Conservation (phyloP, 1,140 invertebrate species). For the Drosophila kepulauana region DNA sequence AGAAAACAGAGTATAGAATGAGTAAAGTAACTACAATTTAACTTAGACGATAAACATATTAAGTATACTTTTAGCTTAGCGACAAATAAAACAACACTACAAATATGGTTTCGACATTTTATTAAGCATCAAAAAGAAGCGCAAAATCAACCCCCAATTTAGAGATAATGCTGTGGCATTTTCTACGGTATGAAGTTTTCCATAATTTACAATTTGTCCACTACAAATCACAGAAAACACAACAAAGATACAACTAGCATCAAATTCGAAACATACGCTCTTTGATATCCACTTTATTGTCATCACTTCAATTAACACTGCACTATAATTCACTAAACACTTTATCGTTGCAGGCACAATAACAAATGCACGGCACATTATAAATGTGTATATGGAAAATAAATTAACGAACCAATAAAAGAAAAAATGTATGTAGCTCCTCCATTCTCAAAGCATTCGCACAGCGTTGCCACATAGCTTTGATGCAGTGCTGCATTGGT, state of each 20-base stretch:
- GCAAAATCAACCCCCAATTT: constrained; percentile 15
- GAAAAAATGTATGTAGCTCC: constrained; percentile 32
- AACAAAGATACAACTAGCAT: neutral
- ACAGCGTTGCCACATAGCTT: constrained; percentile 39
- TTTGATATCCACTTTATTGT: neutral
- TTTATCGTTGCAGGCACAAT: neutral
- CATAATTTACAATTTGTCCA: neutral
- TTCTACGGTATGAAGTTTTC: too few relatives aligned
- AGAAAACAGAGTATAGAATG: constrained; percentile 30
- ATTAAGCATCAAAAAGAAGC: constrained; percentile 45
- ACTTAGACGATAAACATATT: constrained; percentile 39
- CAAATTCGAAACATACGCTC: neutral
- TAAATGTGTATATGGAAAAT: constrained; percentile 4
- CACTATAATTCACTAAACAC: neutral
- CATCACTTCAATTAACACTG: constrained; percentile 2
- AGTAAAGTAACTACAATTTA: constrained; percentile 28
- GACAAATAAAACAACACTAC: constrained; percentile 70
- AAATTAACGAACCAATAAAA: constrained; percentile 33
- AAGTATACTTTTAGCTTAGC: constrained; percentile 18
- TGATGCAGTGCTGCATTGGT: constrained; percentile 25
- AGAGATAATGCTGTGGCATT: too few relatives aligned
- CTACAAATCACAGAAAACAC: constrained; percentile 20
- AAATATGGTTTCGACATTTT: constrained; percentile 57
- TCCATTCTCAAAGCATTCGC: constrained; percentile 17
- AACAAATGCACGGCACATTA: constrained; percentile 5